Base-by-base conservation (phyloP, 2,888 invertebrate genomes). In the Eubasilissa splendida region DNA sequence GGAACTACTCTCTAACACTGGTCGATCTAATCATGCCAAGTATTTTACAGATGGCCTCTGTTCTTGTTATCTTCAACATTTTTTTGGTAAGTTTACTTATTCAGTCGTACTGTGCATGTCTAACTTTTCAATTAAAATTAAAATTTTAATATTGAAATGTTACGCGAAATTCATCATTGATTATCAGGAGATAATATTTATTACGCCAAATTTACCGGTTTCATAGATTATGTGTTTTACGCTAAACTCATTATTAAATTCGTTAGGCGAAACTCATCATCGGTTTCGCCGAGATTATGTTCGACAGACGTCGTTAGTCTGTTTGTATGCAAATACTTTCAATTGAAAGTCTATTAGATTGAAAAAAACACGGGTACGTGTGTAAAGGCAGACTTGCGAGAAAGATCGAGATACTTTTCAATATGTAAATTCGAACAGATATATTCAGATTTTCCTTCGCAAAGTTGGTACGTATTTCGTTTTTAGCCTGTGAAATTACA, bases 401-500 rank as follows among this genome's bases (percentile, higher is more conserved):
- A n/a, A 58, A 58, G 58, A n/a, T 58, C 42, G 42, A 58, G 58
- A 58, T 58, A 58, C 56, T 73, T 73, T 73, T 56, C 71, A 14
- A 8, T 54, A 73, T 73, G 71, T 54, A 73, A 73, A 73, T 73
- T 56, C n/a, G 31, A 9, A 33, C 56, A 56, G 71, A 73, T 75
- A 66, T 76, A 77, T 77, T 77, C 68, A 77, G 77, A 77, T 77
- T 77, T 52, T 7, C 54, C 12, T 58, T 58, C 22, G 63, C 42
- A 56, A 65, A 68, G 58, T 65, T 77, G 71, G 56, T 53, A 60
- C 65, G 33, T 77, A 31, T 56, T 68, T 54, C 50, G 8, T 68
- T 77, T 77, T 66, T 68, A 42, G 33, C 33, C 65, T 14, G n/a
- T 33, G 68, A 71, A 79, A 82, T 82, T 82, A 82, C 81, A 82